phyloP scores from a whole-genome alignment of 2,113 vertebrate genomes.

The Tyrannus savana region DNA sequence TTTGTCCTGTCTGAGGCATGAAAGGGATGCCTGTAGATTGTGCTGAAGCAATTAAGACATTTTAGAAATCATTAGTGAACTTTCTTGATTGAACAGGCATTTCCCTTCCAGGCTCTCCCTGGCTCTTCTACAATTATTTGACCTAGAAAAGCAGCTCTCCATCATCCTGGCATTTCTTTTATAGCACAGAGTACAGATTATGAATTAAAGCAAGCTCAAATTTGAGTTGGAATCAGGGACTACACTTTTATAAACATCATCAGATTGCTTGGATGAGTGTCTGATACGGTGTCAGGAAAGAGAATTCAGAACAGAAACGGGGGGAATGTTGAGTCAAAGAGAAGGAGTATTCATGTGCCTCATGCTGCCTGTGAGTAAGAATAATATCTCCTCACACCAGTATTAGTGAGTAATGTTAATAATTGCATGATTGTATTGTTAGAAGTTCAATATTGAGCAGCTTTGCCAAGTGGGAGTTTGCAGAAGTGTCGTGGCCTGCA shows the following conservation, averaged over 20 bases:
- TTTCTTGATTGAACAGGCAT: constrained; percentile 33
- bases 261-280: background rate
- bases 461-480: background rate
- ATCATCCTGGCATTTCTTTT: constrained; percentile 18
- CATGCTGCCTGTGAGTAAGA: background rate
- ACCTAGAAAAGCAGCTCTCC: constrained; percentile 16
- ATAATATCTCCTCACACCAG: background rate
- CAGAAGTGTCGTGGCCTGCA: background rate
- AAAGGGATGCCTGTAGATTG: constrained; percentile 27
- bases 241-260: background rate
- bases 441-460: background rate
- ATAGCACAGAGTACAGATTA: constrained; percentile 8
- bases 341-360: background rate
- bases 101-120: background rate
- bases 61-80: constrained; percentile 42
- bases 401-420: background rate
- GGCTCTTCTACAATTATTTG: background rate
- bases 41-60: constrained; percentile 51
- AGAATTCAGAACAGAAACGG: background rate
- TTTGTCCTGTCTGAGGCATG: constrained; percentile 48
- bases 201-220: constrained; percentile 11
- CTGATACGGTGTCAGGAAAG: background rate
- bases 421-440: background rate
- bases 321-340: background rate
- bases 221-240: background rate